These are phyloP conservation scores for Lucinisca nassula DNA, from an alignment of 2,888 invertebrate genomes.

Conservation along the genomic window DNA sequence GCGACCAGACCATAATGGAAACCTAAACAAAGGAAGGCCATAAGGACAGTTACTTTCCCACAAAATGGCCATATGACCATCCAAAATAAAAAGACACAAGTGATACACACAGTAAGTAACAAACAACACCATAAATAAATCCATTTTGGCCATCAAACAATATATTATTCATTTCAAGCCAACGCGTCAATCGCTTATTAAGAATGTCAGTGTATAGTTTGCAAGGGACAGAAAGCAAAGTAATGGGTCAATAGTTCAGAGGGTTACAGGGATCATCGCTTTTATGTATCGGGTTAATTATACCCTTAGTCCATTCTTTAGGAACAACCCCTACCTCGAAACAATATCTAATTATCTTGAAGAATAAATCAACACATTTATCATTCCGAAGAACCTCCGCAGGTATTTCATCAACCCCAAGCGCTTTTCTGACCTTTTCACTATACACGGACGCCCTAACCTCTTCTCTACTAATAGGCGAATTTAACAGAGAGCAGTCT, in stretches of 20 bases:
- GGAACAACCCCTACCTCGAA: slow-evolving; percentile 19
- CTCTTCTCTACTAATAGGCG: slow-evolving; percentile 17
- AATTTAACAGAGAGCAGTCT: neutral
- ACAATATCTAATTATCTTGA: slow-evolving; percentile 5
- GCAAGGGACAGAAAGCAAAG: slow-evolving; percentile 22
- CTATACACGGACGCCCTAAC: neutral
- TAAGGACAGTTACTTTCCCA: too few relatives aligned
- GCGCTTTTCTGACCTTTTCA: neutral
- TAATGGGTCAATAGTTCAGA: slow-evolving; percentile 29
- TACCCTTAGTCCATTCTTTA: slow-evolving; percentile 11
- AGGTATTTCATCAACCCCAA: neutral
- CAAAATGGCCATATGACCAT: too few relatives aligned
- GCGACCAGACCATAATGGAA: too few relatives aligned
- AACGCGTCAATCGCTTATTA: slow-evolving; percentile 7
- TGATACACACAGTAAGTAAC: too few relatives aligned
- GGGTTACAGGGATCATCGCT: slow-evolving; percentile 23
- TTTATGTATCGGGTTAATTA: slow-evolving; percentile 21
- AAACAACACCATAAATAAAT: too few relatives aligned
- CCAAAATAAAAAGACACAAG: too few relatives aligned
- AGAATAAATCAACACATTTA: neutral
- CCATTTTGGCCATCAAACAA: slow-evolving; percentile 51
- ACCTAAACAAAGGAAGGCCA: too few relatives aligned
- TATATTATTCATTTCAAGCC: slow-evolving; percentile 28
- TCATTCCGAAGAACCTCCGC: slow-evolving; percentile 26
- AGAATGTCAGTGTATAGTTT: slow-evolving; percentile 30